Base-by-base conservation (phyloP, 2,113 vertebrate species). In the Chionodraco myersi region DNA sequence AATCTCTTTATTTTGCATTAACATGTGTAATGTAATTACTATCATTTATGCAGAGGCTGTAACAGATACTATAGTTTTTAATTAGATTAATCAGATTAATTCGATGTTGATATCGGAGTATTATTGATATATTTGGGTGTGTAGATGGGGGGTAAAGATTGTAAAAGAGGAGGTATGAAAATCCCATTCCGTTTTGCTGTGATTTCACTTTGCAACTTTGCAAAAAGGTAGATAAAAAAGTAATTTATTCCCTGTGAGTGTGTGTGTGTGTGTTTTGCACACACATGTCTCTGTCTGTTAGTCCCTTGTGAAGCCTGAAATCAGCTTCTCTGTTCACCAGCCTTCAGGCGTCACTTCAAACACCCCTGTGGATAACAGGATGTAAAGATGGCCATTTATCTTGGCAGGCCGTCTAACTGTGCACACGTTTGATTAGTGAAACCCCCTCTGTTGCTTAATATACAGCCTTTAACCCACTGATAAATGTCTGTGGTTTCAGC, bases 341-440 rank as follows among this genome's bases (percentile, higher is more conserved):
- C 72, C 81, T 86, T 69, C 74, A 64, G 77, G 72, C 80, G 79
- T 75, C 79, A 86, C 81, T 72, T 80, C 69, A 70, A 82, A 73
- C 7, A 21, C 44, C 64, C 67, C 56, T 30, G 48, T 84, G 77
- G 87, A 83, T 84, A 68, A 86, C 66, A 61, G 53, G 62, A 69
- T 75, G 75, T 63, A 76, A 75, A 84, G 72, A 76, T 74, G 52
- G 52, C 72, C 80, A 52, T 90, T 87, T 44, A 69, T 89, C 85
- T 74, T 23, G 0, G 0, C 6, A 12, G 4, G n/a, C 62, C 3
- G 15, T 85, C 73, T 64, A 3, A 73, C 26, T 8, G 36, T 57
- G 84, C 79, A 71, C 68, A 66, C 71, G 73, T 90, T 85, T 85
- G 89, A 89, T 87, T 79, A 75, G 79, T 23, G 64, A 65, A 65